A percentile compares a stretch with the other conserved stretches of the same genome.
phyloP scores from a whole-genome alignment of 2,797 vertebrate species.

The Chaunax sp. region DNA sequence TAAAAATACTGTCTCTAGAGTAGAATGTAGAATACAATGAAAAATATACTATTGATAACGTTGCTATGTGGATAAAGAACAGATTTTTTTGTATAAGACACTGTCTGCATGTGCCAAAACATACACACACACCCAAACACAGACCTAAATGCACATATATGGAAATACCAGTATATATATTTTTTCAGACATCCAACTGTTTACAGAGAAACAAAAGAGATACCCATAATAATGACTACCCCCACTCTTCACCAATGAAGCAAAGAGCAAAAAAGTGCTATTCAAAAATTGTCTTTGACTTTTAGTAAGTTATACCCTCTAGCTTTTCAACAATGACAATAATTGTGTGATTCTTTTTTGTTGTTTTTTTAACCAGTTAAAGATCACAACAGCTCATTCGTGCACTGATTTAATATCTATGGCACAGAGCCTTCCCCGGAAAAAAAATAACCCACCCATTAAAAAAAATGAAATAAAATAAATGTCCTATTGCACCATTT shows the following conservation, averaged over 20 bases:
- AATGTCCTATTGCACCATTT: conserved; percentile 88
- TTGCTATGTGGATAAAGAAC: conserved; percentile 69
- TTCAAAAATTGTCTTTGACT: conserved; percentile 80
- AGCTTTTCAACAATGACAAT: conserved; percentile 79
- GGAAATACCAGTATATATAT: conserved; percentile 83
- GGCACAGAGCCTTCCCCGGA: conserved; percentile 82
- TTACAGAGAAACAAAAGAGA: conserved; percentile 85
- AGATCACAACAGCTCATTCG: conserved; percentile 79
- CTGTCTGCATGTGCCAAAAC: conserved; percentile 81
- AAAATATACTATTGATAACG: conserved; percentile 78
- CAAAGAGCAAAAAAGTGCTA: conserved; percentile 87
- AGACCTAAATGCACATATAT: conserved; percentile 84
- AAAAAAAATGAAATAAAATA: conserved; percentile 55
- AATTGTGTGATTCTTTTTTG: conserved; percentile 74
- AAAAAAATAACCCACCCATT: conserved; percentile 73
- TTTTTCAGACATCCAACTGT: conserved; percentile 86
- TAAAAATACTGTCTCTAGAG: conserved; percentile 83
- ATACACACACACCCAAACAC: conserved; percentile 79
- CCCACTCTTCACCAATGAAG: conserved; percentile 81
- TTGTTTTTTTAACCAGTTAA: conserved; percentile 71
- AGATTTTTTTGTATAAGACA: conserved; percentile 67
- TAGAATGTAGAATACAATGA: conserved; percentile 71
- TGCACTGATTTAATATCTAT: conserved; percentile 84
- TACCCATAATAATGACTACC: conserved; percentile 80
- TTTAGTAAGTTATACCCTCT: conserved; percentile 82